Evolutionary conservation across 2,113 vertebrate genomes (phyloP).

Genomic region (Pseudopodoces humilis): DNA sequence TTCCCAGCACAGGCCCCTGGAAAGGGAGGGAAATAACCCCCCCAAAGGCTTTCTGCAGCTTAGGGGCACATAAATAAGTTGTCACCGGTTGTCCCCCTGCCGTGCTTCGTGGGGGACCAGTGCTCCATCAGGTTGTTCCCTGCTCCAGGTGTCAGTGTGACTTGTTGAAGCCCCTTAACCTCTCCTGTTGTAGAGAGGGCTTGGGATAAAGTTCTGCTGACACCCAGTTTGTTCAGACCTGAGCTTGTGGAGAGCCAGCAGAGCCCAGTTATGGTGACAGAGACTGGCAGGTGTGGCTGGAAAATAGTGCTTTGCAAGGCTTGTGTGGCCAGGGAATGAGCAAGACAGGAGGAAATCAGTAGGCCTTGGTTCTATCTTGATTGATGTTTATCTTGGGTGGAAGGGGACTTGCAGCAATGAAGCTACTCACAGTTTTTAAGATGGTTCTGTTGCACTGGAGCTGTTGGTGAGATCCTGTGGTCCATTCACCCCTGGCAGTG

Average conservation of each 20-base stretch:
- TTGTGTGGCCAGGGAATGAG: neutral
- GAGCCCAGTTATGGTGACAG: neutral
- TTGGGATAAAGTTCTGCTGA: neutral
- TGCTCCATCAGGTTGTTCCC: neutral
- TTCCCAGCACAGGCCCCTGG: neutral
- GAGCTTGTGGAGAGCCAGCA: neutral
- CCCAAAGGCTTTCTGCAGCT: neutral
- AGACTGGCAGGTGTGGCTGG: neutral
- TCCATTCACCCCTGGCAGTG: rapidly evolving
- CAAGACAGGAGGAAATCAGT: neutral
- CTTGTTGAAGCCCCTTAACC: neutral
- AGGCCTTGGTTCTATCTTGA: neutral
- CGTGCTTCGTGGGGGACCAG: rapidly evolving
- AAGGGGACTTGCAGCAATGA: neutral
- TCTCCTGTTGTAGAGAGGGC: neutral
- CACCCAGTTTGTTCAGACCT: neutral
- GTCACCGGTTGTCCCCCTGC: neutral
- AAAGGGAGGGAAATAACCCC: neutral
- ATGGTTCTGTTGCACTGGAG: neutral
- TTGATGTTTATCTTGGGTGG: neutral
- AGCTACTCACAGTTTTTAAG: neutral
- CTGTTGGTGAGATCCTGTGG: neutral
- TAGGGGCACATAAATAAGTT: neutral
- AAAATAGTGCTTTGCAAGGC: neutral
- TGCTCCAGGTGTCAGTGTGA: neutral